These are phyloP conservation scores for Drosophila tropicalis DNA, from an alignment of 1,140 invertebrate species.

Conservation along the genomic window DNA sequence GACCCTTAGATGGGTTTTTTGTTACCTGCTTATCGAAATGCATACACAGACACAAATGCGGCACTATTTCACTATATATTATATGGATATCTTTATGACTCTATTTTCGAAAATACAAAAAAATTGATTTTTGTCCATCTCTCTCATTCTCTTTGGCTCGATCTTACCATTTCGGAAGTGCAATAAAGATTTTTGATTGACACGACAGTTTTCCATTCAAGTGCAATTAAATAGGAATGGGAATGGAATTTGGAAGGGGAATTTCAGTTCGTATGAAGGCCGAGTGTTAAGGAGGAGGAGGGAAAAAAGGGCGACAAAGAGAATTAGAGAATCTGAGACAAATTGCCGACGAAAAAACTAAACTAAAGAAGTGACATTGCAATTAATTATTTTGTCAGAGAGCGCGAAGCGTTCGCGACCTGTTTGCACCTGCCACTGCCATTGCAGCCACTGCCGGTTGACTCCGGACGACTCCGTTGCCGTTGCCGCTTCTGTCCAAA, in stretches of 20 bases:
- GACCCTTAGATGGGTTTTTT: slow-evolving; percentile 60
- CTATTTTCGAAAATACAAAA: slow-evolving; percentile 56
- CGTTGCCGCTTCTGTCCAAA: slow-evolving; percentile 32
- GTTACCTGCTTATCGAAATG: slow-evolving; percentile 59
- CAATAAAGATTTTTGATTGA: slow-evolving; percentile 56
- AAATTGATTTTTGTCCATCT: slow-evolving; percentile 1
- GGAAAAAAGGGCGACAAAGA: slow-evolving; percentile 28
- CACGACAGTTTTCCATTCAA: slow-evolving; percentile 47
- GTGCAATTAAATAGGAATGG: slow-evolving; percentile 54
- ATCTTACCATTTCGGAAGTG: slow-evolving; percentile 73
- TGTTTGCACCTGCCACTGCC: slow-evolving; percentile 29
- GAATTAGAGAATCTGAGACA: slow-evolving; percentile 73
- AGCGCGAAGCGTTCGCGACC: slow-evolving; percentile 20
- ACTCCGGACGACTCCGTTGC: too few species aligned
- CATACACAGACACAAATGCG: slow-evolving; percentile 1
- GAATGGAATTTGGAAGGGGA: neutral
- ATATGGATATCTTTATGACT: slow-evolving; percentile 64
- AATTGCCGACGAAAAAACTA: slow-evolving; percentile 67
- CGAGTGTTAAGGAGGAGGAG: too few species aligned
- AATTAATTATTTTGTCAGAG: slow-evolving; percentile 75
- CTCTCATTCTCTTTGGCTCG: slow-evolving; percentile 20
- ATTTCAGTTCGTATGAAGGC: too few species aligned
- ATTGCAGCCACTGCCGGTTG: slow-evolving; percentile 2
- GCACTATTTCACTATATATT: neutral
- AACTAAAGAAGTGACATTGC: slow-evolving; percentile 58